These are phyloP conservation scores for Pterois miles DNA, from an alignment of 2,797 vertebrate species.

Conservation along the genomic window DNA sequence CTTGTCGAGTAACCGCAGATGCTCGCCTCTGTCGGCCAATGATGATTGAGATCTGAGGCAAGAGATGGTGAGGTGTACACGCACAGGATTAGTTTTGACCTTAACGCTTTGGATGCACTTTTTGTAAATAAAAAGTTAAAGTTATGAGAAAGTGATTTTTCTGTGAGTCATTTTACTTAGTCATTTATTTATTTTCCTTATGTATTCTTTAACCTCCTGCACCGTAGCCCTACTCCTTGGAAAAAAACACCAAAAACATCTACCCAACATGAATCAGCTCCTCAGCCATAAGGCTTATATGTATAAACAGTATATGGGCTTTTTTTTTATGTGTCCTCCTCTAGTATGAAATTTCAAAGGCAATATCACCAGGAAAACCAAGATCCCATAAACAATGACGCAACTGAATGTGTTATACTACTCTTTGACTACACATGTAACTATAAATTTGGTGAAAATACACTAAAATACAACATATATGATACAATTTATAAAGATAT, in stretches of 20 bases:
- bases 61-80: background rate
- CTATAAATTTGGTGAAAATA: background rate
- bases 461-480: background rate
- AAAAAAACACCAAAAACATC: no score
- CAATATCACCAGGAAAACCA: no score
- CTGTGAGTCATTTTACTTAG: background rate
- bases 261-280: no score
- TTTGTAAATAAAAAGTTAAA: background rate
- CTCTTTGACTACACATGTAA: no score
- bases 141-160: background rate
- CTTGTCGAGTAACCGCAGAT: background rate
- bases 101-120: background rate
- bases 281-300: no score
- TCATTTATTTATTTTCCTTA: background rate
- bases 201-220: background rate
- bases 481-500: background rate
- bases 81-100: background rate
- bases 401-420: no score
- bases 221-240: no score
- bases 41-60: background rate
- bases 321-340: no score
- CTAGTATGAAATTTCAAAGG: no score
- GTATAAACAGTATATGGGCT: no score
- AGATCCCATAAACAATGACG: no score
- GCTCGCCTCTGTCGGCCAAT: background rate